Evolutionary conservation across 2,113 vertebrate genomes (phyloP), one percentile per base, ranked within the genome.

Genomic region (Labrus mixtus): DNA sequence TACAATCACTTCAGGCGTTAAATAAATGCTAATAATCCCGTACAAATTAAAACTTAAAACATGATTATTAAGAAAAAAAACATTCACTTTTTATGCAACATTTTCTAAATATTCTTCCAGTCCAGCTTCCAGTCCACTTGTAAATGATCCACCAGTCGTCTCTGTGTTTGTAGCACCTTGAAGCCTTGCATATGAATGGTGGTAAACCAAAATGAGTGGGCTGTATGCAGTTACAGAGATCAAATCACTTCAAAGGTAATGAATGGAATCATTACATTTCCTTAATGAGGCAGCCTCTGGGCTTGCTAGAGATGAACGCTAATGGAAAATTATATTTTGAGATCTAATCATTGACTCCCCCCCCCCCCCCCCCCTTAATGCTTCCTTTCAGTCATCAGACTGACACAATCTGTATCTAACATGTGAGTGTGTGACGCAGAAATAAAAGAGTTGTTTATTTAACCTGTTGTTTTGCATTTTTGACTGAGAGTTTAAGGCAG

Each of bases 261-360:
- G 20, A 92, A 81, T 73, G 77, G 76, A 85, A 86, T 91, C 83
- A 87, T 83, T 90, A 80, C 17, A 84, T 80, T 86, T 85, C 71
- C 54, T 80, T 89, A 90, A 91, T 90, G 76, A 91, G 66, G 81
- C 68, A 79, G 78, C 91, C 90, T 79, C 79, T 84, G 83, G 91
- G 86, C 90, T 55, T 48, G 33, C 73, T 65, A 68, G 70, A 60
- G 61, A 71, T 56, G 64, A 82, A 81, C 64, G 83, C 36, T 88
- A 90, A 89, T 93, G 79, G 89, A 76, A 91, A 77, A 80, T 89
- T 89, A 87, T 89, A 88, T 93, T 91, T 88, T 80, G 89, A 87
- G 84, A 85, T 79, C 76, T 61, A 85, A 89, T 89, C 83, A 84
- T 43, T 48, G 76, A 43, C 20, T 57, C 9, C 10, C 9, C 3